Evolutionary conservation across 2,113 vertebrate genomes (phyloP), one percentile per base, ranked within the genome.

Genomic region (Erythrocercus mccallii): DNA sequence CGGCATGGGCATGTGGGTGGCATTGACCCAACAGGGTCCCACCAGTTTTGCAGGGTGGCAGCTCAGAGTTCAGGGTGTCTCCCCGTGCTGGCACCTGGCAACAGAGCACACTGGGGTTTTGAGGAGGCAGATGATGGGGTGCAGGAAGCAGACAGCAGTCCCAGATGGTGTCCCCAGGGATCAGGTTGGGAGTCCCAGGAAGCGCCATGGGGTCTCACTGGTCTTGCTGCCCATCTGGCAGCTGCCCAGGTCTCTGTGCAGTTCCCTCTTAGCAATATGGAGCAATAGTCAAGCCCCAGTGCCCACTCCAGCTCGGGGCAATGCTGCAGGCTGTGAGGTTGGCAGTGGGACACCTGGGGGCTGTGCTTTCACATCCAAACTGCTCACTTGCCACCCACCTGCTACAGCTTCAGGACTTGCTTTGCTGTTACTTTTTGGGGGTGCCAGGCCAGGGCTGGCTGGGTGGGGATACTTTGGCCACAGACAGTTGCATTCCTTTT

Each of bases 61-160:
- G n/a, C 57, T 31, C 1, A 0, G 50, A 69, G 64, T 60, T 68
- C 56, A 22, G 44, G 24, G 24, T 7, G 4, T 57, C 31, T 86
- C 28, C 31, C 62, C 30, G 62, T 0, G 0, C 38, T n/a, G 62
- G 50, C n/a, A 30, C 4, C 15, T 1, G 1, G 25, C 2, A 1
- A 2, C 3, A 77, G 42, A 60, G 42, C 18, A 15, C 9, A 0
- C 21, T 14, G 27, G 53, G n/a, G 16, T 44, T 82, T 31, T 38
- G 38, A 44, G 44, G 48, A 35, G 23, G 9, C 1, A 9, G n/a
- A 30, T 45, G 48, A 38, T 35, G 65, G 38, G 21, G 24, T 25
- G 42, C 23, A 45, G 21, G 57, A 51, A 70, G 56, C 65, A 61
- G 47, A 30, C 1, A 4, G 38, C 0, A 0, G 58, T 61, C 44